Base-by-base conservation (phyloP, 2,797 vertebrate genomes). In the Neomorphus geoffroyi region DNA sequence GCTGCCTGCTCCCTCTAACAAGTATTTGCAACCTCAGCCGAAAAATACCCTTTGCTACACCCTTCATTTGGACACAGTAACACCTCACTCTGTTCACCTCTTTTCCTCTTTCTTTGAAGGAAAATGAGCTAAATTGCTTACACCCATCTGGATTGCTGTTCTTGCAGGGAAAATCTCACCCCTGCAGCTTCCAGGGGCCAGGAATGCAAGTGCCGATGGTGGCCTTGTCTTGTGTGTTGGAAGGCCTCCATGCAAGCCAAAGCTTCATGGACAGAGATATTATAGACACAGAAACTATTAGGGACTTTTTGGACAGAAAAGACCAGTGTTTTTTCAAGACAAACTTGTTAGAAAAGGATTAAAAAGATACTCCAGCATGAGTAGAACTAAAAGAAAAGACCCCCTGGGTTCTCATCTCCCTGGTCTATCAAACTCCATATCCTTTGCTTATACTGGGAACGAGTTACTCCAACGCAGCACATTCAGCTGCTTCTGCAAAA, bases 171-270 rank as follows among this genome's bases (percentile, higher is more conserved):
- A 91, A 79, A 24, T 5, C 26, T 51, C 85, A 16, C 26, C 37
- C 30, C 50, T 57, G 78, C 32, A 39, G 41, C 26, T 41, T 41
- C 61, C 0, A 0, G 39, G 32, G 56, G 73, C 71, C 27, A 19
- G 16, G 14, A 62, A 4, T 21, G 18, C 1, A 0, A 16, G 10
- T 50, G 33, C 54, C 32, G 24, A 11, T 1, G 6, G 23, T 26
- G 23, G 8, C 19, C n/a, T 24, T 10, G 4, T 18, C 66, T 74
- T 50, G 6, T 1, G 0, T 6, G 13, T 35, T 57, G 53, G 27
- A 51, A 80, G 51, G 70, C 23, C 14, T 56, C 66, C 33, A 57
- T 0, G 0, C 10, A 39, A 81, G n/a, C 22, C 75, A 65, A 53
- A 85, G 26, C 32, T 80, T 64, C 51, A 15, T 1, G 6, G 46